Evolutionary conservation across 2,888 invertebrate species (phyloP), one percentile per base, ranked within the genome.

Genomic region (Dinocampus coccinellae): DNA sequence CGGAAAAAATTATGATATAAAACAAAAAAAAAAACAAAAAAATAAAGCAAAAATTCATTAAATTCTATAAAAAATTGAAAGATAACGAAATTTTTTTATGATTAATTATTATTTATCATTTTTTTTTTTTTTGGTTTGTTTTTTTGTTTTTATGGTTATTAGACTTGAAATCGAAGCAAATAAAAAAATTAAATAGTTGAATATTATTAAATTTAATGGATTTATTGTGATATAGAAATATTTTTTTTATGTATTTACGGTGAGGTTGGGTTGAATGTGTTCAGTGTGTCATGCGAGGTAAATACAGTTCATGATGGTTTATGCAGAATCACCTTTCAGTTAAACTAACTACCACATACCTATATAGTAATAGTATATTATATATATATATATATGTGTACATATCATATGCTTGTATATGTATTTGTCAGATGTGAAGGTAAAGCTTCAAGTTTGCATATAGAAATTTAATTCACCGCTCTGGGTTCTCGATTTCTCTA

Each of bases 261-360:
- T 47, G 47, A 20, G 47, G 47, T 9, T n/a, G 9, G 47, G 47
- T 47, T 47, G 16, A 47, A 47, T 47, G 47, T 16, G 47, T 47
- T 16, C 16, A 47, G 47, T 20, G 47, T 47, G 47, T 16, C 16
- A 47, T 47, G 16, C 16, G 39, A 58, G 58, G 58, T 22, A 58
- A 58, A 58, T 29, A 52, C n/a, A 47, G 63, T 63, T 47, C 36
- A 62, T 62, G 47, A 47, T 63, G 63, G 63, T 63, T 63, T 63
- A 42, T 63, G 47, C 47, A 29, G 47, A 29, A n/a, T 20, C 52
- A 20, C 63, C 47, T 63, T n/a, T 63, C 22, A 47, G 63, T 63
- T 42, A n/a, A n/a, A n/a, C n/a, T n/a, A 16, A 47, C 47, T 47
- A 33, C 13, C 60, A 16, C 29, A 52, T 29, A 16, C 63, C 63